These are phyloP conservation scores for Dicranocentrus wangi DNA, from an alignment of 2,888 invertebrate genomes.

Conservation along the genomic window DNA sequence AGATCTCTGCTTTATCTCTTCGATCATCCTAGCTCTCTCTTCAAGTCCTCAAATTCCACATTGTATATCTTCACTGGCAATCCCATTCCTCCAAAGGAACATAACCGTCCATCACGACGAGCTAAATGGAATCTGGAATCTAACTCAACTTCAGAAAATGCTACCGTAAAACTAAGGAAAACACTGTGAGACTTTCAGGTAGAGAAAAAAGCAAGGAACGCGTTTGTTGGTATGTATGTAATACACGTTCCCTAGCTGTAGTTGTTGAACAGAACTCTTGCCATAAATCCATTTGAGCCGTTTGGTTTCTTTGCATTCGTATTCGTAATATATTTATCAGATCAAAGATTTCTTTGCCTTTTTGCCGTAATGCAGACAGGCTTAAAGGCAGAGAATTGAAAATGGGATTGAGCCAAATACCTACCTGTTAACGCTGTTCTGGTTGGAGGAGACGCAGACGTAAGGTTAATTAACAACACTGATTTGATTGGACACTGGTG, in stretches of 20 bases:
- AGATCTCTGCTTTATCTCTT: no score
- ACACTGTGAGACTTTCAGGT: not conserved
- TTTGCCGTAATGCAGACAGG: no score
- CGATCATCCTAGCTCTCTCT: no score
- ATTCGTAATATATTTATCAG: no score
- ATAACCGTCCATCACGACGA: slow-evolving; percentile 49
- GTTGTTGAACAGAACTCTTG: no score
- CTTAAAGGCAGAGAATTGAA: not conserved
- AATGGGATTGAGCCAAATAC: no score
- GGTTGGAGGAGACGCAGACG: not conserved
- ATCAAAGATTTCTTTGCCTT: slow-evolving; percentile 12
- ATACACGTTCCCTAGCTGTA: not conserved
- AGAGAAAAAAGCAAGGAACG: not conserved
- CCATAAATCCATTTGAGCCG: not conserved
- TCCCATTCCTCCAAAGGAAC: not conserved
- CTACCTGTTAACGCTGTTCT: no score
- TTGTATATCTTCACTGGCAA: no score
- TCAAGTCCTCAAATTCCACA: no score
- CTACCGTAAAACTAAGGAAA: not conserved
- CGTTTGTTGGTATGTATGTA: not conserved
- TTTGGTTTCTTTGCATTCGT: not conserved
- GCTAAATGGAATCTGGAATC: slow-evolving; percentile 37
- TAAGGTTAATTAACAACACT: not conserved
- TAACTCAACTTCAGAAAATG: slow-evolving; percentile 29
- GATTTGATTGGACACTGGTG: not conserved